Evolutionary conservation across 2,113 vertebrate genomes (phyloP), one percentile per base, ranked within the genome.

Genomic region (Crotophaga sulcirostris): DNA sequence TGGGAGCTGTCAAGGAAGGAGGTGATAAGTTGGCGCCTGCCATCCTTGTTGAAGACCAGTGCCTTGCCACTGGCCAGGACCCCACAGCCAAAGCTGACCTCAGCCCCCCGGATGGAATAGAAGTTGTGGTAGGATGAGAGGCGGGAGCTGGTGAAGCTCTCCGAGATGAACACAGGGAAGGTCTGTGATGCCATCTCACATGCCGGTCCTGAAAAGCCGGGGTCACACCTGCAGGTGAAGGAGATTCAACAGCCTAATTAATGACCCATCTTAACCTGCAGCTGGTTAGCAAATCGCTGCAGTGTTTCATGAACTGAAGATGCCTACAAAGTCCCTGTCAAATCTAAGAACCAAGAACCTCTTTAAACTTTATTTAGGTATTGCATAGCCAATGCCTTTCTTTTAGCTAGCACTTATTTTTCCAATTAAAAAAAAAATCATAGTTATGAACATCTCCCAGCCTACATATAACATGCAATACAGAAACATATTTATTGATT

Each of bases 91-190:
- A 99, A 99, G 97, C 99, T 99, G 97, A 99, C 98, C 98, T 99
- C 99, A 26, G 99, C 99, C 38, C 99, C 99, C 6, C 99, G 98
- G 87, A 99, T 98, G 47, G 99, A 99, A 91, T 99, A 99, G 96
- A 99, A 99, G 93, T 99, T 99, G 97, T 99, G 99, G 95, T 99
- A 99, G 69, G 99, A 99, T 29, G 99, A 99, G 80, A 99, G 99
- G 47, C 99, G 98, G 16, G 99, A 98, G 94, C 97, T 99, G 92
- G 98, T 96, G 70, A 99, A 99, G 70, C 99, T 99, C 97, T 99
- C 99, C 0, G 99, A 99, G 95, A 99, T 98, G 97, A 99, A 99
- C 64, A 99, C 97, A 1, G 99, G 99, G 60, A 99, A 99, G 11
- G 99, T 99, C 96, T 99, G 99, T 2, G 99, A 99, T 1, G 99